Conservation (phyloP, 1,140 invertebrate genomes). For the Neomicropteryx cornuta region DNA sequence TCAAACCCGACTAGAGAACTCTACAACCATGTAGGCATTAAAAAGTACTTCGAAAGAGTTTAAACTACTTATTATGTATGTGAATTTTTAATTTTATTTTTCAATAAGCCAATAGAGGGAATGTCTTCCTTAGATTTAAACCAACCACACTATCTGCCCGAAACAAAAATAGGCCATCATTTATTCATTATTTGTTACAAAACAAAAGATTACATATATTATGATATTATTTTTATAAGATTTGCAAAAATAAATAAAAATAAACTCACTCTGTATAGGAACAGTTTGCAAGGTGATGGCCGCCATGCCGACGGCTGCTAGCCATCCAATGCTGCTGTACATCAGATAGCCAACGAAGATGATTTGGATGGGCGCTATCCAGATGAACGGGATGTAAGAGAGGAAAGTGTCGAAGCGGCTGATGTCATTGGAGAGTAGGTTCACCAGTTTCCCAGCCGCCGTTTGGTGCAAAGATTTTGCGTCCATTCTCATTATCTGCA, state of each 20-base stretch:
- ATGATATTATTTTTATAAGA: too few relatives aligned
- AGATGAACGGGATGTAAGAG: constrained; percentile 40
- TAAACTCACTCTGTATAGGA: constrained; percentile 48
- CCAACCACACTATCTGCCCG: not conserved
- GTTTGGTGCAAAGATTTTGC: constrained; percentile 49
- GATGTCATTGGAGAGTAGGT: constrained; percentile 66
- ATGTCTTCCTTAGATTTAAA: not conserved
- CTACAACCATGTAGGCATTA: too few relatives aligned
- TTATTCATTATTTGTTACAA: too few relatives aligned
- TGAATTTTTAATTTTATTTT: too few relatives aligned
- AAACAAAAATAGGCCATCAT: too few relatives aligned
- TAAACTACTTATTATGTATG: too few relatives aligned
- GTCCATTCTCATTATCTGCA: constrained; percentile 39
- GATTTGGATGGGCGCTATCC: constrained; percentile 52
- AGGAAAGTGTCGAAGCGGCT: constrained; percentile 41
- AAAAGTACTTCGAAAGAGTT: too few relatives aligned
- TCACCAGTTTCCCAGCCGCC: constrained; percentile 63
- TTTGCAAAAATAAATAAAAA: too few relatives aligned
- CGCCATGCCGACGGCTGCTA: constrained; percentile 52
- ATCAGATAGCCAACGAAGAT: constrained; percentile 43
- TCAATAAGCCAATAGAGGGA: not conserved
- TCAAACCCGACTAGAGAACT: too few relatives aligned
- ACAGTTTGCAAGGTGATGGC: constrained; percentile 40
- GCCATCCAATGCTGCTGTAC: constrained; percentile 49
- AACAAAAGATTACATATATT: not conserved